These are phyloP conservation scores for Elysia chlorotica DNA, from an alignment of 1,140 invertebrate genomes.

Conservation along the genomic window DNA sequence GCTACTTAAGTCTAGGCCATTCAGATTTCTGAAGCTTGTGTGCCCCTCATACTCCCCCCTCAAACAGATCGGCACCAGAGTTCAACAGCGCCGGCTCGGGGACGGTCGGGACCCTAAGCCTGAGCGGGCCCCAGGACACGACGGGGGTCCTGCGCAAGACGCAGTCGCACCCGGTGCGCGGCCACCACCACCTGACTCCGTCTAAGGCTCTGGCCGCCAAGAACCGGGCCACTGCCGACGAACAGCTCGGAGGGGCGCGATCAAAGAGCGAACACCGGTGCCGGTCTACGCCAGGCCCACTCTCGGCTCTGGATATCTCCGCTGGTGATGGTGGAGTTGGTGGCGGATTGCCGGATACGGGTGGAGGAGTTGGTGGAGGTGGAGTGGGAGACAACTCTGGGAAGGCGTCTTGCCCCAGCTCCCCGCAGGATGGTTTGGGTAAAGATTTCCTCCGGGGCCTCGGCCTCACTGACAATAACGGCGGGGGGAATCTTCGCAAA, in stretches of 20 bases:
- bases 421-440: slow-evolving; percentile 41
- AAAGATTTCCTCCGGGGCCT: slow-evolving; percentile 14
- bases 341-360: no score
- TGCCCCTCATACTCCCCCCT: no score
- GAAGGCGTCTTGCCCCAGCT: slow-evolving; percentile 44
- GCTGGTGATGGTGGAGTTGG: neutral
- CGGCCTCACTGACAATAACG: no score
- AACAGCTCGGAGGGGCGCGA: neutral
- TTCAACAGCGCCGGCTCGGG: no score
- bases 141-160: slow-evolving; percentile 63
- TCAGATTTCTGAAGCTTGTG: no score
- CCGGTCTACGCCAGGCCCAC: slow-evolving; percentile 47
- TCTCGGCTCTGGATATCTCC: slow-evolving; percentile 7
- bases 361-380: neutral
- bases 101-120: no score
- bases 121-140: slow-evolving; percentile 42
- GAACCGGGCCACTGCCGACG: neutral
- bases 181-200: slow-evolving; percentile 13
- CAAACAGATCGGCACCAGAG: slow-evolving; percentile 62
- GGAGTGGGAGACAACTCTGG: slow-evolving; percentile 3
- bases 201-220: slow-evolving; percentile 4
- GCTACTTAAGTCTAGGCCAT: no score
- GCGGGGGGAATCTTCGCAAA: no score
- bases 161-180: slow-evolving; percentile 47
- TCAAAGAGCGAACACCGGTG: slow-evolving; percentile 39